Conservation (phyloP, 2,888 invertebrate species). For the Perdita meconis region DNA sequence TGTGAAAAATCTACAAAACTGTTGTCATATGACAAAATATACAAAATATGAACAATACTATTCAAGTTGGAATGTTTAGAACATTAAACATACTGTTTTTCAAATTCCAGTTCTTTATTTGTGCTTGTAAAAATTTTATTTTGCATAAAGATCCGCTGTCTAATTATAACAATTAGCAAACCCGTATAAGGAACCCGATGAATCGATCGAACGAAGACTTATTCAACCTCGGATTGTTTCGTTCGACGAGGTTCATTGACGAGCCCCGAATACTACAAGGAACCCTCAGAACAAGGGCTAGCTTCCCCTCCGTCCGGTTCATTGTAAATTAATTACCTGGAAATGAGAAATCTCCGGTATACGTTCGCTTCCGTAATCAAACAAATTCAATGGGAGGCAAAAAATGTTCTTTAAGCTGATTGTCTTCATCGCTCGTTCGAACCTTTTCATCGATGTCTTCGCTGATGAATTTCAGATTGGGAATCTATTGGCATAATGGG, state of each 20-base stretch:
- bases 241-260: slow-evolving; percentile 44
- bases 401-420: slow-evolving; percentile 80
- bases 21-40: too few relatives aligned
- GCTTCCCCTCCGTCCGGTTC: slow-evolving; percentile 80
- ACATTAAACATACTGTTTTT: too few relatives aligned
- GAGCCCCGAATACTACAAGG: slow-evolving; percentile 74
- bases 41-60: too few relatives aligned
- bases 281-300: slow-evolving; percentile 79
- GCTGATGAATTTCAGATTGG: slow-evolving; percentile 23
- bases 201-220: too few relatives aligned
- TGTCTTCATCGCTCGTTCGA: slow-evolving; percentile 45
- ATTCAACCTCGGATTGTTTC: too few relatives aligned
- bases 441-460: slow-evolving; percentile 41
- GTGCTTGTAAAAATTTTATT: too few relatives aligned
- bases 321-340: slow-evolving; percentile 85
- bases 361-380: slow-evolving; percentile 73
- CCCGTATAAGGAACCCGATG: too few relatives aligned
- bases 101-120: too few relatives aligned
- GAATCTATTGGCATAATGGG: slow-evolving; percentile 20
- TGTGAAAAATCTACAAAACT: too few relatives aligned
- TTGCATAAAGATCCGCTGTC: too few relatives aligned
- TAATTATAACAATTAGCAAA: too few relatives aligned
- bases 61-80: too few relatives aligned
- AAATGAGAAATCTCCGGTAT: slow-evolving; percentile 84
- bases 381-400: slow-evolving; percentile 76